phyloP scores from a whole-genome alignment of 1,140 invertebrate species.

The Cotesia typhae region DNA sequence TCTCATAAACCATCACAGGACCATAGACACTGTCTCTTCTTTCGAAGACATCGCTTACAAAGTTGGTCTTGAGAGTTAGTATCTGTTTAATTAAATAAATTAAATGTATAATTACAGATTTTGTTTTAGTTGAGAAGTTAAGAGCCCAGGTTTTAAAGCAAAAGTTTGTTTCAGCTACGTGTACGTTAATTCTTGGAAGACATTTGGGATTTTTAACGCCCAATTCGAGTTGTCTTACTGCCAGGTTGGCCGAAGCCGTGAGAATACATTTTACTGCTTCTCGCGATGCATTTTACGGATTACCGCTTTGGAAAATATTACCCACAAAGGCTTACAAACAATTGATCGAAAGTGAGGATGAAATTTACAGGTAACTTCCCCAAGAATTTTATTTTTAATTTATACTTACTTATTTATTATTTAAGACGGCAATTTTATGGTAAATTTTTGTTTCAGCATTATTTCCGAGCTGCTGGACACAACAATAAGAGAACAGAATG shows the following conservation, averaged over 20 bases:
- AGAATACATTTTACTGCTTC: constrained; percentile 79
- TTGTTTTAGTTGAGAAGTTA: not conserved
- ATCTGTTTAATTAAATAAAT: not conserved
- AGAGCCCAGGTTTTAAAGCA: constrained; percentile 25
- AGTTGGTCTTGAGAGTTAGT: constrained; percentile 81
- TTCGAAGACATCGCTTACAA: constrained; percentile 80
- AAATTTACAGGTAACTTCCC: constrained; percentile 75
- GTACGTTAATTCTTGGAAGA: constrained; percentile 78
- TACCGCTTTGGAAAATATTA: constrained; percentile 84
- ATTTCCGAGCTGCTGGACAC: constrained; percentile 81
- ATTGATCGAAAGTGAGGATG: constrained; percentile 78
- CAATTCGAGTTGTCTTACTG: constrained; percentile 59
- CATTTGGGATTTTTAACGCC: constrained; percentile 81
- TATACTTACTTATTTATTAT: not conserved
- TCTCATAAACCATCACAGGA: constrained; percentile 69
- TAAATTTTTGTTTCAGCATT: constrained; percentile 67
- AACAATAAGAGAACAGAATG: constrained; percentile 65
- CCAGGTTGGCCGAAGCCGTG: constrained; percentile 73
- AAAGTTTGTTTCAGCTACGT: constrained; percentile 69
- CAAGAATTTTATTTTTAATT: not conserved
- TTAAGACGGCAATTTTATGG: not conserved
- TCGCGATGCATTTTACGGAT: constrained; percentile 82
- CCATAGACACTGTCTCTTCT: constrained; percentile 58
- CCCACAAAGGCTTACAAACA: constrained; percentile 77
- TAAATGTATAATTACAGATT: constrained; percentile 27